A percentile compares a stretch with the other conserved stretches of the same genome.
Evolutionary conservation across 2,113 vertebrate species (phyloP).

Genomic region (Pseudopipra pipra): DNA sequence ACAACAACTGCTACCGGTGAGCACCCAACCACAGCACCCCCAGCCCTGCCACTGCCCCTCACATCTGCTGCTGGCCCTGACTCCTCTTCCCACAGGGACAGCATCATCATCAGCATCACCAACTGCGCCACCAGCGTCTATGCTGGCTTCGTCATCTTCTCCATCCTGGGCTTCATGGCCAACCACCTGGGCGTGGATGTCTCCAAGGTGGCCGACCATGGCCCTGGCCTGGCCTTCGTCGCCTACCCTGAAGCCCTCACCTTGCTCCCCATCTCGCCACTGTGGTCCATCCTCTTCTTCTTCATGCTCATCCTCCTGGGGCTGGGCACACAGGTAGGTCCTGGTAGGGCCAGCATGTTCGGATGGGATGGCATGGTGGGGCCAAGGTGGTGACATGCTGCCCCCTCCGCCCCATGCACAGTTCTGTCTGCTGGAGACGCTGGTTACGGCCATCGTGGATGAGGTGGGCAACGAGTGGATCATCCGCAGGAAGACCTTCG

Average conservation of each 20-base stretch:
- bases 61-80: rapidly evolving
- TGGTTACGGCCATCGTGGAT: constrained; percentile 95
- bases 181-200: constrained; percentile 91
- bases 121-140: constrained; percentile 98
- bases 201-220: constrained; percentile 93
- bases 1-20: constrained; percentile 98
- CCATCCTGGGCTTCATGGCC: constrained; percentile 99
- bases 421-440: constrained; percentile 95
- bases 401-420: background rate
- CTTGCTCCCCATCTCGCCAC: constrained; percentile 89
- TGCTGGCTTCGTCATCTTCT: constrained; percentile 97
- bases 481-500: constrained; percentile 87
- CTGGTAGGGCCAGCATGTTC: background rate
- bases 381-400: background rate
- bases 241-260: constrained; percentile 97
- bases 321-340: constrained; percentile 92
- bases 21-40: rapidly evolving
- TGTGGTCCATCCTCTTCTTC: constrained; percentile 98
- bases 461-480: constrained; percentile 98
- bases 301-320: constrained; percentile 99
- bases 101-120: constrained; percentile 97
- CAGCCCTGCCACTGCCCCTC: too few species aligned
- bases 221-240: constrained; percentile 93
- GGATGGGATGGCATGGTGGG: background rate
- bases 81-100: constrained; percentile 82